Percentiles rank a stretch among this genome's conserved stretches.
Conservation (phyloP, 2,888 invertebrate genomes). For the Platypus cylindrus region DNA sequence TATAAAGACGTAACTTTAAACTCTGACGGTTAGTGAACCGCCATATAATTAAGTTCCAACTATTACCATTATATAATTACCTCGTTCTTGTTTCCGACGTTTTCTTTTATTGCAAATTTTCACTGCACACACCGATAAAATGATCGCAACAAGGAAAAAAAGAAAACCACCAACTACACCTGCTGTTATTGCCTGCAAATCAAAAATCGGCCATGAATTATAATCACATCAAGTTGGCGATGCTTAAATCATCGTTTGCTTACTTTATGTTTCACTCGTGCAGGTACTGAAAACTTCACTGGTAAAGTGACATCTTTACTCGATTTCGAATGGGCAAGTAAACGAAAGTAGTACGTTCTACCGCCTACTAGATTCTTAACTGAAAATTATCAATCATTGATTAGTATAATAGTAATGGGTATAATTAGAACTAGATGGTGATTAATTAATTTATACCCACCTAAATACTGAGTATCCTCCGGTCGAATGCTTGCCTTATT, state of each 20-base stretch:
- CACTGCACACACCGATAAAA: conserved; percentile 92
- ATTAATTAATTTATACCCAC: conserved; percentile 34
- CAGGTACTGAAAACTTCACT: conserved; percentile 80
- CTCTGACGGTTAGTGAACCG: no score
- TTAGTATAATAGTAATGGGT: not conserved
- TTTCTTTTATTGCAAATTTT: conserved; percentile 97
- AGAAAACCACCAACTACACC: conserved; percentile 93
- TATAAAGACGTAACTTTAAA: no score
- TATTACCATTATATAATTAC: no score
- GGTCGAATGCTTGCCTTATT: conserved; percentile 80
- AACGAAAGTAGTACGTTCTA: conserved; percentile 83
- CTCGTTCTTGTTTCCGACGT: conserved; percentile 95
- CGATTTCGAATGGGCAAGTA: conserved; percentile 66
- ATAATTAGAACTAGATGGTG: not conserved
- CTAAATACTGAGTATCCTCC: conserved; percentile 79
- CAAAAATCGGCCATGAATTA: conserved; percentile 3
- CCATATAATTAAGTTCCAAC: no score
- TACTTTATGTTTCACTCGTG: conserved; percentile 77
- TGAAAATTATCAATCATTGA: conserved; percentile 34
- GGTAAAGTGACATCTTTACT: conserved; percentile 80
- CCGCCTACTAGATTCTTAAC: conserved; percentile 87
- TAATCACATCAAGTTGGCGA: no score
- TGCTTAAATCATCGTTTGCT: not conserved
- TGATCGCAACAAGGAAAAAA: conserved; percentile 95
- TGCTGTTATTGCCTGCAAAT: conserved; percentile 65